Base-by-base conservation (phyloP, 2,888 invertebrate genomes). In the Campoplex capitator region DNA sequence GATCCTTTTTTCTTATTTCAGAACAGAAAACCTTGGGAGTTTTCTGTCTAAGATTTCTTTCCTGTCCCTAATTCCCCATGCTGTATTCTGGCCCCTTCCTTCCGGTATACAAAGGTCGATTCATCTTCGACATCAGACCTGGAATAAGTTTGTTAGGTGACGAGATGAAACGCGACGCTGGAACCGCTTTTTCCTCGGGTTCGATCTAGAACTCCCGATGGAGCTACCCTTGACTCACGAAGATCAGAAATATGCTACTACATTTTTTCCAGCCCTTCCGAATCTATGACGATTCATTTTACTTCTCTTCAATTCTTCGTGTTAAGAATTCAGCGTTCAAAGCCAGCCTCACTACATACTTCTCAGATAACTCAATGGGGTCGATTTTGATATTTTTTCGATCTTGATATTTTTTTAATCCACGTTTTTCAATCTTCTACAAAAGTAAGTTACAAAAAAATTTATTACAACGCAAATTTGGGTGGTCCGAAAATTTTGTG, bases 101-200 rank as follows among this genome's bases (percentile, higher is more conserved):
- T 83, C 77, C 71, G 67, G 76, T 81, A 78, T 67, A 83, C 89
- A 89, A 54, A 45, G 89, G 90, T 90, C 90, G 89, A 88, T 86
- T 86, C 88, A 86, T 67, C 75, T 35, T 51, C 42, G 80, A 83
- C 79, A 56, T 79, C 74, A 56, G 38, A 65, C 89, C 86, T 85
- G 89, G 89, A 90, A 91, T 93, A 92, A 93, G 92, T 93, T 93
- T 91, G 93, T 93, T 92, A 93, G 91, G 70, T 56, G 79, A 79
- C 79, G 70, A n/a, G 71, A 79, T 58, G 58, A 32, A 78, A 75
- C 56, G 58, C 74, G 82, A 78, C 23, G 81, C 54, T 62, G 62
- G 78, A 74, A 70, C 81, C 35, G 74, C 78, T 81, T 74, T 84
- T 78, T 80, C 85, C 74, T 87, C 84, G 84, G 65, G 87, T 89